phyloP scores from a whole-genome alignment of 2,888 invertebrate species.

The Rhabditophanes sp. region DNA sequence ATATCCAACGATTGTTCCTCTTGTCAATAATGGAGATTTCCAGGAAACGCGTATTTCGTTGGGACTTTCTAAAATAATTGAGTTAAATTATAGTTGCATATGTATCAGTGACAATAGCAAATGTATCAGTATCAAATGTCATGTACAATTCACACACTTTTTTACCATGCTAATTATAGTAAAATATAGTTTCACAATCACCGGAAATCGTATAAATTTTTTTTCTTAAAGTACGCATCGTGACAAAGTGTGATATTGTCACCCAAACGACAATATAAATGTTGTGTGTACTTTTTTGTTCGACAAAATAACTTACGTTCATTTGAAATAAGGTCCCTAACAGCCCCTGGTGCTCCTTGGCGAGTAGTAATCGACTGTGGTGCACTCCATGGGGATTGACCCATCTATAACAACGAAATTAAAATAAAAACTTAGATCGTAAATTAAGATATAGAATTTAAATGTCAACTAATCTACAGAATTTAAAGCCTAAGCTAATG shows the following conservation, averaged over 20 bases:
- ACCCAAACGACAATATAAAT: too few relatives aligned
- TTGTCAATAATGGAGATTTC: conserved; percentile 34
- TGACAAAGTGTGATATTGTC: too few relatives aligned
- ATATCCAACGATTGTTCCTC: conserved; percentile 43
- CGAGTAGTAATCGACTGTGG: conserved; percentile 34
- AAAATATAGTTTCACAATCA: conserved; percentile 27
- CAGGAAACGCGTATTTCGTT: conserved; percentile 38
- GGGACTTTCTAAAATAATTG: conserved; percentile 18
- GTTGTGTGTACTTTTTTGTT: too few relatives aligned
- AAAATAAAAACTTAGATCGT: too few relatives aligned
- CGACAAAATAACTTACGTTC: too few relatives aligned
- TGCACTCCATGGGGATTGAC: conserved; percentile 32
- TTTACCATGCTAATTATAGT: conserved; percentile 15
- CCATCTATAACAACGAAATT: too few relatives aligned
- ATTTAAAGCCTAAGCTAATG: too few relatives aligned
- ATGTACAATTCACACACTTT: neutral
- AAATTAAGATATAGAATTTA: too few relatives aligned
- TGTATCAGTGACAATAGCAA: neutral
- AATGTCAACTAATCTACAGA: too few relatives aligned
- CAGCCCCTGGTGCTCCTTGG: conserved; percentile 43
- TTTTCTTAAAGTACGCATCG: too few relatives aligned
- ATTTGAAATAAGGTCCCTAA: conserved; percentile 33
- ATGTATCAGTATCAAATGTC: neutral
- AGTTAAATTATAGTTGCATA: neutral
- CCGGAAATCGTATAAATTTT: too few relatives aligned